Evolutionary conservation across 2,797 vertebrate genomes (phyloP).

Genomic region (Leptodactylus fallax): DNA sequence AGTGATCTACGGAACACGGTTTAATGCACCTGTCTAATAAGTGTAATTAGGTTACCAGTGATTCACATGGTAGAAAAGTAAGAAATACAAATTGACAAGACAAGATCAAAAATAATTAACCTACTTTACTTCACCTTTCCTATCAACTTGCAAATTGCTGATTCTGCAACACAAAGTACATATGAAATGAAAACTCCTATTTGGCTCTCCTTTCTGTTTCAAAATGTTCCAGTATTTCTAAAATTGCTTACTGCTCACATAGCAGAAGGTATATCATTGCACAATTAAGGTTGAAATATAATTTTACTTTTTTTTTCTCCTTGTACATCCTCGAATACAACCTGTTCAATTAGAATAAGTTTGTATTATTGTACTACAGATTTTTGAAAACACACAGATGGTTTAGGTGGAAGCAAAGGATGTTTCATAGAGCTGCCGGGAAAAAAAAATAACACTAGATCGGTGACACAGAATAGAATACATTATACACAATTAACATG

Average conservation of each 20-base stretch:
- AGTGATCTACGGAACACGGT: slow-evolving; percentile 62
- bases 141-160: slow-evolving; percentile 47
- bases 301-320: background rate
- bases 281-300: slow-evolving; percentile 19
- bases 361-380: slow-evolving; percentile 7
- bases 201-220: background rate
- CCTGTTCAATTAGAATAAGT: slow-evolving; percentile 16
- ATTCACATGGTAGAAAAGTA: slow-evolving; percentile 65
- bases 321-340: slow-evolving; percentile 1
- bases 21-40: slow-evolving; percentile 65
- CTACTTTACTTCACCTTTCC: slow-evolving; percentile 23
- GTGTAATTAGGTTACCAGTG: slow-evolving; percentile 70
- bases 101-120: slow-evolving; percentile 66
- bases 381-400: slow-evolving; percentile 25
- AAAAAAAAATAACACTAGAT: background rate
- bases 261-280: background rate
- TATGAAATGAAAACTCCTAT: slow-evolving; percentile 8
- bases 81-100: slow-evolving; percentile 51
- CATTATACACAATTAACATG: slow-evolving; percentile 26
- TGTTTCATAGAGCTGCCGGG: background rate
- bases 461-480: background rate
- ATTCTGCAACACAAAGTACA: slow-evolving; percentile 15
- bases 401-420: background rate
- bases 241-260: background rate
- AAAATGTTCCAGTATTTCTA: slow-evolving; percentile 21